Conservation (phyloP, 2,797 vertebrate species). For the Neomorphus geoffroyi region DNA sequence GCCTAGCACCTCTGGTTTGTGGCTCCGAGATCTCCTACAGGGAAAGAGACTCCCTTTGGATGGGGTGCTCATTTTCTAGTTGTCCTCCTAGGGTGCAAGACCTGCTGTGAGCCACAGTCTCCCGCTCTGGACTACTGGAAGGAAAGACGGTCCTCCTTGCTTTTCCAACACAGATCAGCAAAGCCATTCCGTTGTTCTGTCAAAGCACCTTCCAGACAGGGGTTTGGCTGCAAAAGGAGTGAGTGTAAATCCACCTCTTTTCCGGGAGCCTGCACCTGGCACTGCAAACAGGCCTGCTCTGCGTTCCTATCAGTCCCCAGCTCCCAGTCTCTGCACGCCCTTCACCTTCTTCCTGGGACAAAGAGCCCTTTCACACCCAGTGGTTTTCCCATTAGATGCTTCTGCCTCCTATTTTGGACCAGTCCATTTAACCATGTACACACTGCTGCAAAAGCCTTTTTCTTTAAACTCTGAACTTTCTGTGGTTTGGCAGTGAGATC, state of each 20-base stretch:
- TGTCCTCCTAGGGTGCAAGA: background rate
- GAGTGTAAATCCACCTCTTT: background rate
- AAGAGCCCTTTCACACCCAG: slow-evolving; percentile 37
- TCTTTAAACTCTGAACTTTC: background rate
- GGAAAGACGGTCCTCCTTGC: background rate
- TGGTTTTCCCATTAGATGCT: background rate
- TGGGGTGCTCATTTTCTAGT: background rate
- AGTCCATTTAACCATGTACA: background rate
- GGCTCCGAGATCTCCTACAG: background rate
- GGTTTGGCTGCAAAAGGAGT: background rate
- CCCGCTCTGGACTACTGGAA: background rate
- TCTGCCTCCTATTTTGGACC: background rate
- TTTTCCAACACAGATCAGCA: background rate
- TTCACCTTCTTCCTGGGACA: background rate
- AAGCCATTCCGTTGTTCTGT: background rate
- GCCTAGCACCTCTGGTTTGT: background rate
- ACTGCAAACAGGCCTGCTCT: background rate
- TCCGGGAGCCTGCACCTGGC: background rate
- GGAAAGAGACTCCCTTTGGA: background rate
- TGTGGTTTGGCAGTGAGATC: background rate
- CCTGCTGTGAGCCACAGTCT: background rate
- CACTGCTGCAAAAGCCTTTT: accelerated
- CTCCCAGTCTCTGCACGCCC: background rate
- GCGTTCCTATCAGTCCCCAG: background rate
- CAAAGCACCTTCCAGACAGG: background rate